Conservation (phyloP, 2,888 invertebrate genomes). For the Rhimphoctona megacephalus region DNA sequence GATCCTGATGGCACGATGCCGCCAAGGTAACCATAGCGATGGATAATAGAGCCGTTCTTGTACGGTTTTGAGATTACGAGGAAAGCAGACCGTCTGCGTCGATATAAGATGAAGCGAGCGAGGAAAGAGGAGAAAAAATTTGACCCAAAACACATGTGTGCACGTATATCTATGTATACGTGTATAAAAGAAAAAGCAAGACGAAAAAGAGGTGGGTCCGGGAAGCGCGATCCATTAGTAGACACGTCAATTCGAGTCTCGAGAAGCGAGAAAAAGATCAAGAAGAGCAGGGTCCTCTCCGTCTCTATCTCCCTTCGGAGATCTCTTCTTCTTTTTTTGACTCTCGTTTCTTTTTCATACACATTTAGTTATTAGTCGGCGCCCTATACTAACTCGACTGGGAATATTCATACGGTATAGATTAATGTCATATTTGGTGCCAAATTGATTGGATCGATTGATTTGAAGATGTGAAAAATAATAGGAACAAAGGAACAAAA, state of each 20-base stretch:
- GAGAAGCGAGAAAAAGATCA: slow-evolving; percentile 77
- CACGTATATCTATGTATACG: slow-evolving; percentile 39
- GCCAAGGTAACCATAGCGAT: slow-evolving; percentile 30
- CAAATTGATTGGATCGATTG: background rate
- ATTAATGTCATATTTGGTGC: slow-evolving; percentile 14
- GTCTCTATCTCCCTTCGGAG: slow-evolving; percentile 52
- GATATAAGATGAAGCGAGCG: slow-evolving; percentile 54
- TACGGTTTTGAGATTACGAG: slow-evolving; percentile 76
- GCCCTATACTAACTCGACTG: slow-evolving; percentile 3
- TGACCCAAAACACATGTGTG: slow-evolving; percentile 50
- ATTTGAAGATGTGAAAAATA: too few relatives aligned
- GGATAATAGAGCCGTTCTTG: slow-evolving; percentile 76
- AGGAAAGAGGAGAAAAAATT: slow-evolving; percentile 57
- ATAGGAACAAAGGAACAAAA: too few relatives aligned
- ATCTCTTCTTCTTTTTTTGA: slow-evolving; percentile 60
- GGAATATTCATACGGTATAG: slow-evolving; percentile 1
- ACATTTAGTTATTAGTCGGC: slow-evolving; percentile 8
- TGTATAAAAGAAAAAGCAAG: slow-evolving; percentile 43
- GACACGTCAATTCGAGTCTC: slow-evolving; percentile 84
- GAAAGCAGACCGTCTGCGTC: slow-evolving; percentile 23
- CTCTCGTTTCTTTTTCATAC: slow-evolving; percentile 53
- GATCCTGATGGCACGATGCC: slow-evolving; percentile 43
- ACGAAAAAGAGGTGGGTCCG: slow-evolving; percentile 68
- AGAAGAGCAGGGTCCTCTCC: slow-evolving; percentile 60
- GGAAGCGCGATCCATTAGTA: slow-evolving; percentile 84